Evolutionary conservation across 35 echinoderm and acorn worm species (phyloP).

Genomic region (Heliocidaris tuberculata): DNA sequence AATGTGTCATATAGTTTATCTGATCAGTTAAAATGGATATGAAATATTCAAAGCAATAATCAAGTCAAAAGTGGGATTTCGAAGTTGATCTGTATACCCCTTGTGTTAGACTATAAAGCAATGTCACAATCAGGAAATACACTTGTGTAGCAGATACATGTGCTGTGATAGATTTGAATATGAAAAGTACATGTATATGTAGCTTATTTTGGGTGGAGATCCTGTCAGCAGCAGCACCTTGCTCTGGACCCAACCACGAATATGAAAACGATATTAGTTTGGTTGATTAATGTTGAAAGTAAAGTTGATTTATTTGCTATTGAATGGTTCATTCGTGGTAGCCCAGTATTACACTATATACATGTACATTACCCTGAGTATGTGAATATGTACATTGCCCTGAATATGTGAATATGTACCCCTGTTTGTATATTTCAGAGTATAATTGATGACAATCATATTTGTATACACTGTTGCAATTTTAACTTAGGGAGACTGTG

Average conservation of each 20-base stretch:
- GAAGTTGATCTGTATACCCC: not conserved
- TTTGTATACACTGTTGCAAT: no score
- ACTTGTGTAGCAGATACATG: no score
- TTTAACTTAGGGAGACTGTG: no score
- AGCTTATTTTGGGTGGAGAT: no score
- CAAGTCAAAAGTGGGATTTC: not conserved
- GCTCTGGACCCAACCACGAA: not conserved
- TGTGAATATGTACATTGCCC: not conserved
- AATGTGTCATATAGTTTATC: not conserved
- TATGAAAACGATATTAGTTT: not conserved
- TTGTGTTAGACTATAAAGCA: not conserved
- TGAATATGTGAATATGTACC: not conserved
- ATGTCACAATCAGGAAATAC: no score
- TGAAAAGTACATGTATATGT: no score
- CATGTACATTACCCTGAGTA: not conserved
- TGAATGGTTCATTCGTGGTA: not conserved
- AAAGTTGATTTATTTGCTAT: not conserved
- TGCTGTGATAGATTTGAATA: no score
- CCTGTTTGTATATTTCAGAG: no score
- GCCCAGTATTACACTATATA: not conserved
- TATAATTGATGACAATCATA: no score
- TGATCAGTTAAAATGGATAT: not conserved
- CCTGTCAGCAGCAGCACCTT: no score
- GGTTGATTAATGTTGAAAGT: not conserved
- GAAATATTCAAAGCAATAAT: not conserved